phyloP scores from a whole-genome alignment of 2,113 vertebrate genomes.

The Callopanchax toddi region DNA sequence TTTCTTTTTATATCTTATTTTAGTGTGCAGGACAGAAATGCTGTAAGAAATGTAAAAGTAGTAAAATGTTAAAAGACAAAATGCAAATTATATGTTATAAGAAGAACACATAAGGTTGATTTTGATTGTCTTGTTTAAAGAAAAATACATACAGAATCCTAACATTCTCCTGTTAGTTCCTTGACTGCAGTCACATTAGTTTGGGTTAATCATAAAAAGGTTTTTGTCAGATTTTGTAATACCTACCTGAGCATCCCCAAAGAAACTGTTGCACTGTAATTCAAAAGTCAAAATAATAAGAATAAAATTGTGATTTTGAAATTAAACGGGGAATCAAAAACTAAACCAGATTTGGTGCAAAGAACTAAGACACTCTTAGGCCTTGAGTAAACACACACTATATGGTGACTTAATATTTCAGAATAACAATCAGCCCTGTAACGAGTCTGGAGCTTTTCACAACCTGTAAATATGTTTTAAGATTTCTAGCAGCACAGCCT shows the following conservation, averaged over 20 bases:
- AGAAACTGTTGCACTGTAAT: slow-evolving; percentile 94
- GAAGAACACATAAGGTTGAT: background rate
- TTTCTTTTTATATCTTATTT: no score
- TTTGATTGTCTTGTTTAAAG: background rate
- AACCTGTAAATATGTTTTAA: no score
- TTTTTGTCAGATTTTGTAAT: slow-evolving; percentile 47
- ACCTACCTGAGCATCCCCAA: slow-evolving; percentile 97
- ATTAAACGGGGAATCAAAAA: no score
- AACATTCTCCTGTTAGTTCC: background rate
- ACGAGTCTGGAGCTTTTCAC: no score
- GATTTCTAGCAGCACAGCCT: no score
- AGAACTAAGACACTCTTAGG: no score
- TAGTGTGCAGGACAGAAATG: background rate
- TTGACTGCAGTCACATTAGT: slow-evolving; percentile 34
- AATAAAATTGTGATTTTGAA: no score
- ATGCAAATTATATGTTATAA: background rate
- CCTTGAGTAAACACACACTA: no score
- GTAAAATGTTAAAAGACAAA: background rate
- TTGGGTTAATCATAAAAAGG: slow-evolving; percentile 38
- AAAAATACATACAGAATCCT: background rate
- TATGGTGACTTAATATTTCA: no score
- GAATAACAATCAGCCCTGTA: no score
- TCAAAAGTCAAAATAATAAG: no score
- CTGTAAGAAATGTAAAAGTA: background rate
- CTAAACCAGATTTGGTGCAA: no score